These are phyloP conservation scores for Tetropium fuscum DNA, from an alignment of 2,888 invertebrate genomes.

Conservation along the genomic window DNA sequence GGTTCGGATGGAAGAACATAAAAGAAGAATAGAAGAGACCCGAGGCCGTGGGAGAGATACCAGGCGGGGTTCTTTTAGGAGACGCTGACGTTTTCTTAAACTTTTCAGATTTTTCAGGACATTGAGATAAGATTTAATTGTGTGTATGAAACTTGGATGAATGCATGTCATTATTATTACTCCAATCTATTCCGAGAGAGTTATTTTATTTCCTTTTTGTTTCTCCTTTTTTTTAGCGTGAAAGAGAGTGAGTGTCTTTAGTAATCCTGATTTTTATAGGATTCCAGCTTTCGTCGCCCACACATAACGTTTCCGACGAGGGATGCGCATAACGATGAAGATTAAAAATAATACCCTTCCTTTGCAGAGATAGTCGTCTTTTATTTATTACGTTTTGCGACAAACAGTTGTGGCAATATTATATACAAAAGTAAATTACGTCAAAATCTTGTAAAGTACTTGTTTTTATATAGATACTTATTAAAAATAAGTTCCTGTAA, in stretches of 20 bases:
- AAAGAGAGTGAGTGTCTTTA: conserved; percentile 31
- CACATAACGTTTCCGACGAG: conserved; percentile 13
- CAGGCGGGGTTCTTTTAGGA: conserved; percentile 52
- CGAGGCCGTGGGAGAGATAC: conserved; percentile 55
- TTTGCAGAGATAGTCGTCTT: conserved; percentile 7
- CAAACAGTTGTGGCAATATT: conserved; percentile 12
- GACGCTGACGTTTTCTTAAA: conserved; percentile 53
- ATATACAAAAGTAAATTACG: conserved; percentile 6
- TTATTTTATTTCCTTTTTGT: conserved; percentile 13
- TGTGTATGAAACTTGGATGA: conserved; percentile 28
- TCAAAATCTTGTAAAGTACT: not conserved
- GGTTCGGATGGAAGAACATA: conserved; percentile 89
- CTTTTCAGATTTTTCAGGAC: conserved; percentile 43
- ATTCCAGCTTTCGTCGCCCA: conserved; percentile 31
- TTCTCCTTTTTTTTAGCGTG: conserved; percentile 18
- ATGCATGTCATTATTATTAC: conserved; percentile 8
- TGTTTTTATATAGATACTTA: conserved; percentile 12
- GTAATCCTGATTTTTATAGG: conserved; percentile 52
- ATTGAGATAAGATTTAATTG: conserved; percentile 37
- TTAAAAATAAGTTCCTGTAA: conserved; percentile 19
- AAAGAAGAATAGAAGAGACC: conserved; percentile 79
- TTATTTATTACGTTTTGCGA: not conserved
- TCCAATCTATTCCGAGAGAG: conserved; percentile 13
- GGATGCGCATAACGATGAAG: conserved; percentile 16
- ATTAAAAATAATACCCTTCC: conserved; percentile 1